Evolutionary conservation across 37 sponge, comb jelly and placozoan species (phyloP), one percentile per base, ranked within the genome.

Genomic region (Hexactinellida sp.): DNA sequence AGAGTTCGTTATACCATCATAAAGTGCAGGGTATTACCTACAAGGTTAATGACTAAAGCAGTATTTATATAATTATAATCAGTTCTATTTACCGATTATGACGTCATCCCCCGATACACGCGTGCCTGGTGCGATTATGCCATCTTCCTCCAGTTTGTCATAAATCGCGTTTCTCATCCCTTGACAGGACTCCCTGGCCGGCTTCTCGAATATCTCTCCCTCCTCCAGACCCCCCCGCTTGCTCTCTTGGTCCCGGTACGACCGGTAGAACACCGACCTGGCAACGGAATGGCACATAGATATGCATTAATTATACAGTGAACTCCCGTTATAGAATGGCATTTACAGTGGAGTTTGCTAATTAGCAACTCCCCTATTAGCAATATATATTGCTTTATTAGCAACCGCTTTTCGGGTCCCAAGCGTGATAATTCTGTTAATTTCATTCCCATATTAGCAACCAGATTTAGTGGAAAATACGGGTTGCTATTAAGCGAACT

Each of bases 181-280:
- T 93, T 83, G 1, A 87, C 91, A 91, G 35, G 87, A 89, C 19
- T 94, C 93, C 24, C 92, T 84, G 3, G 91, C 87, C 19, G 99
- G 99, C 39, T 91, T 96, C 88, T 99, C 99, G 85, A 99, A 96
- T 37, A 84, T 76, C 84, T 96, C 99, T 88, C 95, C 99, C 82
- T 93, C 91, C 37, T 92, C 92, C 54, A 93, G 84, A 25, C 91
- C 91, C 39, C 88, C 91, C 34, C 85, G 87, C 89, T 96, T 99
- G 38, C 94, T 92, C 89, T 99, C 99, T 39, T 92, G 91, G 86
- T 99, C 99, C 37, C 91, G 92, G 88, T 99, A 99, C 13, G 96
- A 94, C 38, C 99, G 96, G 85, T 95, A 98, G 89, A 98, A 98
- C 47, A 98, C 96, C 3, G 99, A 98, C 86, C 99, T 91, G 88